Conservation (phyloP, 2,888 invertebrate genomes). For the Andrena camellia region DNA sequence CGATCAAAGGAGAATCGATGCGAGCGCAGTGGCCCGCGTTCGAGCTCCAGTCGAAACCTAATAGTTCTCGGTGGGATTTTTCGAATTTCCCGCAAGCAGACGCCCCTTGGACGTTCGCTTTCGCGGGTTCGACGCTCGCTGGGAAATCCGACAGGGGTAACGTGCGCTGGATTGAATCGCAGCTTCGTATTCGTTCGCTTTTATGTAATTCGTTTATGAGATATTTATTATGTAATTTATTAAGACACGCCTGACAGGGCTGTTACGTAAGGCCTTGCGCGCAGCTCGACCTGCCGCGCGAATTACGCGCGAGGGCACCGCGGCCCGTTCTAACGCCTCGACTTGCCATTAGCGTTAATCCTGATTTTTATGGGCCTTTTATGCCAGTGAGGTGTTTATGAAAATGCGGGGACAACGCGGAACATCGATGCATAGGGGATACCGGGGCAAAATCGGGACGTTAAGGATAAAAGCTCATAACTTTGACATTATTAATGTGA, state of each 20-base stretch:
- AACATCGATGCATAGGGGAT: background rate
- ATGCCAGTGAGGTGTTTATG: background rate
- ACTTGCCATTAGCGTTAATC: constrained; percentile 8
- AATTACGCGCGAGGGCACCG: constrained; percentile 24
- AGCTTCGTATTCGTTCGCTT: constrained; percentile 10
- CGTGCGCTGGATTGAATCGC: background rate
- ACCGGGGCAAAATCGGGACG: too few species aligned
- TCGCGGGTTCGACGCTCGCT: background rate
- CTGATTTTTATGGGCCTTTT: background rate
- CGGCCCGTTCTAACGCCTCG: constrained; percentile 30
- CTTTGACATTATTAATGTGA: too few species aligned
- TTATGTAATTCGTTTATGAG: constrained; percentile 58
- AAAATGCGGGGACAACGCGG: constrained; percentile 3
- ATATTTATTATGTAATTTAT: constrained; percentile 55
- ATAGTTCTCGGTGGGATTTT: background rate
- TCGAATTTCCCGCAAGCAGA: background rate
- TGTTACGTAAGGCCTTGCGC: constrained; percentile 37
- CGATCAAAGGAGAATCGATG: constrained; percentile 19
- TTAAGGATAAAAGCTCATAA: too few species aligned
- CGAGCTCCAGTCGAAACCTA: background rate
- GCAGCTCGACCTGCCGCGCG: constrained; percentile 41
- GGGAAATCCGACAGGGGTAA: background rate
- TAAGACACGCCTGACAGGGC: constrained; percentile 38
- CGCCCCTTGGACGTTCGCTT: background rate
- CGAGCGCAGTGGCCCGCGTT: constrained; percentile 16